A percentile compares a stretch with the other conserved stretches of the same genome.
These are phyloP conservation scores for Astropecten irregularis DNA, from an alignment of 53 echinoderm and acorn worm genomes.

Conservation along the genomic window DNA sequence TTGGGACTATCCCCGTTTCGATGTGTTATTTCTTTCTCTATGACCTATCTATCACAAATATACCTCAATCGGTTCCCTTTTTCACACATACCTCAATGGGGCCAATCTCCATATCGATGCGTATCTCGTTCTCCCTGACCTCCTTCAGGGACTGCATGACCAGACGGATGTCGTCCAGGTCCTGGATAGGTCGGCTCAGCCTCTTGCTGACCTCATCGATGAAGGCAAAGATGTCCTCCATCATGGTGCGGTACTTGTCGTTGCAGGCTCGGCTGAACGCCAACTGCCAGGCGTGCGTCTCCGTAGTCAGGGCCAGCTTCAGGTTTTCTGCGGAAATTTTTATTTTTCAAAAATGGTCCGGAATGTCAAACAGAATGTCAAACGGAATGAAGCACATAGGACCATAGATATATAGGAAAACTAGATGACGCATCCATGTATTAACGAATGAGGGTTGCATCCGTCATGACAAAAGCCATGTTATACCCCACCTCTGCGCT, in stretches of 20 bases:
- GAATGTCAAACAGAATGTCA: background rate
- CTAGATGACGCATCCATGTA: no score
- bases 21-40: no score
- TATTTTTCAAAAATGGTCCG: background rate
- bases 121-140: slow-evolving; percentile 94
- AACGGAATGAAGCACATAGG: no score
- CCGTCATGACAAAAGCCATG: no score
- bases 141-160: slow-evolving; percentile 95
- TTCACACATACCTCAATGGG: slow-evolving; percentile 99
- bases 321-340: slow-evolving; percentile 80
- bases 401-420: no score
- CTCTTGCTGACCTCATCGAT: slow-evolving; percentile 90
- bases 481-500: no score
- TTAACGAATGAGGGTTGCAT: no score
- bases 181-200: slow-evolving; percentile 90
- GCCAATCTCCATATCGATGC: slow-evolving; percentile 98
- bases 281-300: slow-evolving; percentile 94
- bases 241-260: slow-evolving; percentile 87
- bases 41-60: no score
- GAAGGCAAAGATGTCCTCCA: slow-evolving; percentile 96
- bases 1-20: no score
- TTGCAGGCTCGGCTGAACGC: slow-evolving; percentile 92
- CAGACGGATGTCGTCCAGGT: slow-evolving; percentile 96
- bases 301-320: slow-evolving; percentile 90
- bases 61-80: no score